Evolutionary conservation across 2,888 invertebrate genomes (phyloP), one percentile per base, ranked within the genome.

Genomic region (Drosophila lutescens): DNA sequence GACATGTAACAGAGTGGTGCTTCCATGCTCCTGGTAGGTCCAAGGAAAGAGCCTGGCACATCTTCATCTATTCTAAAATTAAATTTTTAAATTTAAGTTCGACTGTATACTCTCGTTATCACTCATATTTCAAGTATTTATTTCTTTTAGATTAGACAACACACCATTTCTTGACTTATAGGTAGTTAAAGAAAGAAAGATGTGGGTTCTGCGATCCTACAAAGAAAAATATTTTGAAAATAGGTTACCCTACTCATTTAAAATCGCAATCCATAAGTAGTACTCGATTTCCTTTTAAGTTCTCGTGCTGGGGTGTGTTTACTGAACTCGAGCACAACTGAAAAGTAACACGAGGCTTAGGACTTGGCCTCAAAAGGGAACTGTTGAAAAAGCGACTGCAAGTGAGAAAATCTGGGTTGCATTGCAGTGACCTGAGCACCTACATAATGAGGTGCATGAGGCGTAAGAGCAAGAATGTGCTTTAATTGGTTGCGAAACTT

Each of bases 391-490:
- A 46, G n/a, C 26, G 17, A 20, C 43, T 44, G 7, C 13, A 23
- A 79, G 53, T 73, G 68, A 69, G 51, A 36, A 69, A 80, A 80
- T 79, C 66, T 80, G 73, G 84, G 83, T 83, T 83, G 83, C 17
- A 20, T 77, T 76, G 72, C 76, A 15, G 23, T 34, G 44, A 23
- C 34, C 34, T 47, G 62, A 34, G 34, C 15, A 1, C n/a, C 49
- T 10, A 17, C 32, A 23, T 34, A 61, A 62, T 62, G 43, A 47
- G 59, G 26, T 34, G 41, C 57, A 47, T 23, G 12, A 30, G 7
- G n/a, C 30, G 15, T n/a, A 38, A n/a, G 10, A 9, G 30, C n/a
- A 41, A 17, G 32, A 12, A 43, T 32, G 10, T 9, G 41, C 54
- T 54, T 62, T 62, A 62, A 62, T 34, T 58, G 47, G 46, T 32